These are phyloP conservation scores for Hemistola chrysoprasaria DNA, from an alignment of 2,888 invertebrate genomes.

Conservation along the genomic window DNA sequence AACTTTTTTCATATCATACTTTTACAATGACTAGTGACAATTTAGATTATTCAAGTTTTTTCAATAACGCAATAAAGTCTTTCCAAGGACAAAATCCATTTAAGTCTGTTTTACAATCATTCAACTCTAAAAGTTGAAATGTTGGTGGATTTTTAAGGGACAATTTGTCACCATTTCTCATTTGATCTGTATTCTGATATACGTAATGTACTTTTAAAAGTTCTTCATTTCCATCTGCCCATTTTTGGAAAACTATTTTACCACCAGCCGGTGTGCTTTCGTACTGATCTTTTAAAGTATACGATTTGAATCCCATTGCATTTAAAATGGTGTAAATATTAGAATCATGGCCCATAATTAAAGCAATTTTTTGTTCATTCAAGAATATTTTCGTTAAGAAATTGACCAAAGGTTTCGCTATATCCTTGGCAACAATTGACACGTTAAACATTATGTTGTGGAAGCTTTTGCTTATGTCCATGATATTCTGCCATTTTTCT, in stretches of 20 bases:
- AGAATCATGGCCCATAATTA: conserved; percentile 71
- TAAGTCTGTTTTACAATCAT: conserved; percentile 44
- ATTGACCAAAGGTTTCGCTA: conserved; percentile 52
- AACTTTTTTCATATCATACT: too few species aligned
- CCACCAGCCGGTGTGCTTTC: conserved; percentile 61
- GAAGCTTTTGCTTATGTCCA: conserved; percentile 51
- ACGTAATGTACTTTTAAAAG: conserved; percentile 61
- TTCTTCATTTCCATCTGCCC: conserved; percentile 42
- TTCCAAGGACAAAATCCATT: conserved; percentile 62
- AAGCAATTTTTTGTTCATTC: conserved; percentile 43
- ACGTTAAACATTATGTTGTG: conserved; percentile 65
- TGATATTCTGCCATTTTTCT: conserved; percentile 48
- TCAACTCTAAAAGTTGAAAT: conserved; percentile 47
- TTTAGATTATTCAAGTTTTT: background rate
- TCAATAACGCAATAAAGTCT: conserved; percentile 18
- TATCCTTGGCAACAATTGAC: conserved; percentile 56
- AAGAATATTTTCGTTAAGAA: conserved; percentile 52
- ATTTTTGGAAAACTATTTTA: conserved; percentile 68
- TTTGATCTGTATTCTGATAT: conserved; percentile 54
- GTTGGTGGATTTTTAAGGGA: conserved; percentile 52
- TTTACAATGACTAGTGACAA: too few species aligned
- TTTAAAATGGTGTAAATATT: conserved; percentile 62
- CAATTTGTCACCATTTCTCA: conserved; percentile 49
- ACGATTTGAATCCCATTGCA: conserved; percentile 50
- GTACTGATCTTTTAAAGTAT: conserved; percentile 46